Evolutionary conservation across 2,888 invertebrate genomes (phyloP), one percentile per base, ranked within the genome.

Genomic region (Endomychus coccineus): DNA sequence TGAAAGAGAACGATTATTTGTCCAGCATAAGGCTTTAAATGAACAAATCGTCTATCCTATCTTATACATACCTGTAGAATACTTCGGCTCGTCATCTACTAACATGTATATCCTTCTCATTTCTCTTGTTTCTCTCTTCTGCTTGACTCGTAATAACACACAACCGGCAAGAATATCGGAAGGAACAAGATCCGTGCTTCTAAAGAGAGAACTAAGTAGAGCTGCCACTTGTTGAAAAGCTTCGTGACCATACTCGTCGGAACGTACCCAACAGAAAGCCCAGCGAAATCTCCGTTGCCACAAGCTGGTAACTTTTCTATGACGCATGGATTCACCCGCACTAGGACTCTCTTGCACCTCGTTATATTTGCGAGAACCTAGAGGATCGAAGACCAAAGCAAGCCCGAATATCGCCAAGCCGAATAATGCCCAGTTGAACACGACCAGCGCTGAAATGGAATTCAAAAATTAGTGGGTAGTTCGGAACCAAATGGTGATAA

Each of bases 121-220:
- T 60, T 83, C 82, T 44, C 82, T 68, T 1, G 77, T 80, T 55
- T 83, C 82, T 9, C 80, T 68, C 58, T 83, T 84, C 57, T 83
- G 83, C 35, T 81, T 75, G 3, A 85, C 78, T 48, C 83, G 71
- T 3, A 91, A 72, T n/a, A 92, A 73, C 13, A 92, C 78, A 53
- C 87, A 78, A 7, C 90, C 92, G 7, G 90, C 90, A 36, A 88
- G 78, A 10, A 91, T 77, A 62, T 92, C 94, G 1, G 89, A 86
- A 0, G 89, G 84, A 1, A 92, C 90, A 23, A 91, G 68, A 64
- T 92, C 89, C 4, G 86, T 80, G 45, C 86, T 85, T 53, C 89
- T 73, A 64, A 89, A 88, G 42, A 88, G 70, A 2, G 82, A 79
- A 54, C 83, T 81, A 43, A 89, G 71, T 5, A 89, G 67, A 46